phyloP scores from a whole-genome alignment of 1,140 invertebrate species.

The Vollenhovia emeryi region DNA sequence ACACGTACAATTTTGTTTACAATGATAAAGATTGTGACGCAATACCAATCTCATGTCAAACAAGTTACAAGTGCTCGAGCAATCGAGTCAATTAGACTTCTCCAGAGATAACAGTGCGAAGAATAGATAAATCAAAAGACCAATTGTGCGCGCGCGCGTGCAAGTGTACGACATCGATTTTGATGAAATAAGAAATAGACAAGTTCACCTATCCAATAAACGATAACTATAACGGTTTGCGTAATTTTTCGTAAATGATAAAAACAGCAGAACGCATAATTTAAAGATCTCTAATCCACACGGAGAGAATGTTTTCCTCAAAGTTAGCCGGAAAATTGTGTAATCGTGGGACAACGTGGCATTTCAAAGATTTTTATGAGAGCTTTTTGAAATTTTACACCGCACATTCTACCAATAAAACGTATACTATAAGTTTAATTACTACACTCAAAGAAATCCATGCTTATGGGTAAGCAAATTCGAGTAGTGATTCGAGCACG shows the following conservation, averaged over 20 bases:
- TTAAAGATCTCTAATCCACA: no score
- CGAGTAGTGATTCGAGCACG: no score
- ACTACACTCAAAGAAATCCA: no score
- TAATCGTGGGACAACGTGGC: no score
- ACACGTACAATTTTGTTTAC: slow-evolving; percentile 8
- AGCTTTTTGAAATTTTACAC: no score
- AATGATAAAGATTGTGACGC: neutral
- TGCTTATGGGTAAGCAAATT: no score
- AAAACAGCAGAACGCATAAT: neutral
- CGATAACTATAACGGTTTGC: neutral
- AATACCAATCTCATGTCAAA: neutral
- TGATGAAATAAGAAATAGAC: neutral
- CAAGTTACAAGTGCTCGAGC: slow-evolving; percentile 17
- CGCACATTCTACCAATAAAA: no score
- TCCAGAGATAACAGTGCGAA: slow-evolving; percentile 1
- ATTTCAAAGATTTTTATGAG: no score
- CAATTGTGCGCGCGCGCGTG: no score
- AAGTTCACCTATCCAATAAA: neutral
- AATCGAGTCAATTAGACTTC: slow-evolving; percentile 25
- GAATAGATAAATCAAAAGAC: neutral
- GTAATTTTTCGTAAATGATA: neutral
- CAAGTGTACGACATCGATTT: neutral
- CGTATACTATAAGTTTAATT: no score
- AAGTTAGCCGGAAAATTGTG: no score
- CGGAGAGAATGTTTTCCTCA: no score